Base-by-base conservation (phyloP, 2,888 invertebrate genomes). In the Tetrapedia diversipes region DNA sequence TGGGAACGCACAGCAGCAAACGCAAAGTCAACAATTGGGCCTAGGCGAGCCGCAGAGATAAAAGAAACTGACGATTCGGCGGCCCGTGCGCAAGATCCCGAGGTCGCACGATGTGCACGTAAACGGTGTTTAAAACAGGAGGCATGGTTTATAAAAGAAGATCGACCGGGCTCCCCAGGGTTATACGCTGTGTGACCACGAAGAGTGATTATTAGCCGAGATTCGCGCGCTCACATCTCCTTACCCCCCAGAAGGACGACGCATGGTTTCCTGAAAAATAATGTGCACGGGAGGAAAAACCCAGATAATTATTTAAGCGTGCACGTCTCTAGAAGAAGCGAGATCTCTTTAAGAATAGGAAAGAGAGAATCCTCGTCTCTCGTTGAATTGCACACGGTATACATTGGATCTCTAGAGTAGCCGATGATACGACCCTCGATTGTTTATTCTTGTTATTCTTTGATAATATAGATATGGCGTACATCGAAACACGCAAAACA, bases 41-140 rank as follows among this genome's bases (percentile, higher is more conserved):
- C 80, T 92, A 74, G 90, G 92, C 77, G 90, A 92, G 84, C 89
- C 92, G 39, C 92, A 92, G 85, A 92, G 92, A 92, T 92, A 92
- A 92, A 90, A 91, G 91, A 78, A 89, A 91, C 78, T 86, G 74
- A 79, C 67, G 56, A 65, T 66, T 79, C 66, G 72, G 78, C 81
- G 85, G 79, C 76, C 93, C 92, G 51, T 92, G 72, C 76, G 92
- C 75, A 81, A 72, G 73, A 79, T 47, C 93, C 93, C 82, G 72
- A 57, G 81, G 64, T 79, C 76, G 82, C 71, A 61, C 65, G 72
- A 77, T 59, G 56, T 74, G 84, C 76, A 71, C 69, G 78, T 78
- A 75, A 71, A 78, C 57, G 76, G 64, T 77, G 67, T 70, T 63
- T 65, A 34, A 29, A 65, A 73, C 54, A 59, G 64, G 69, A 67